Evolutionary conservation across 1,140 invertebrate species (phyloP).

Genomic region (Oncopeltus fasciatus): DNA sequence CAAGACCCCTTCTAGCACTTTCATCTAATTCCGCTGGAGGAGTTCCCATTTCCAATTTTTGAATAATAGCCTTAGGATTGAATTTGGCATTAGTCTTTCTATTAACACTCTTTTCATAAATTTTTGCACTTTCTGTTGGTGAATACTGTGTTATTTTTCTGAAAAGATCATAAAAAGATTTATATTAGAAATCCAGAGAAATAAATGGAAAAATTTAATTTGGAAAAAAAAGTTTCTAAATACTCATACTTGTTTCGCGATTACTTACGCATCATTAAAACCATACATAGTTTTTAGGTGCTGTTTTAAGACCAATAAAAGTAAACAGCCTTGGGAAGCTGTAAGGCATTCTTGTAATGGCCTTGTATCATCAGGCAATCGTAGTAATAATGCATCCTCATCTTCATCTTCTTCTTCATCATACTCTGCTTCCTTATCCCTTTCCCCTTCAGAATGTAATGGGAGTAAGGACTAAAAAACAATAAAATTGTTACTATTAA

Average conservation of each 20-base stretch:
- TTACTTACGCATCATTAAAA: slow-evolving; percentile 68
- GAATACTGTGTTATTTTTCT: slow-evolving; percentile 91
- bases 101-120: slow-evolving; percentile 85
- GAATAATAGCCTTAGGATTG: slow-evolving; percentile 73
- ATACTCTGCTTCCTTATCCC: slow-evolving; percentile 25
- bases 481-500: not conserved
- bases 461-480: slow-evolving; percentile 29
- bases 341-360: slow-evolving; percentile 71
- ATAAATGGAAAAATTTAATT: no score
- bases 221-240: no score
- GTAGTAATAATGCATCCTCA: slow-evolving; percentile 53
- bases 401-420: slow-evolving; percentile 89
- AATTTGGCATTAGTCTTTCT: slow-evolving; percentile 66
- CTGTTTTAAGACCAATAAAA: slow-evolving; percentile 83
- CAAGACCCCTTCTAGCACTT: slow-evolving; percentile 53
- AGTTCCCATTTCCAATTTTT: slow-evolving; percentile 46
- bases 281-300: slow-evolving; percentile 91
- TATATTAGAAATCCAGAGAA: no score
- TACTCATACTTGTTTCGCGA: no score
- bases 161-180: no score
- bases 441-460: slow-evolving; percentile 21
- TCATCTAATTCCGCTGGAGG: slow-evolving; percentile 45
- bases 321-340: slow-evolving; percentile 79
- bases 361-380: slow-evolving; percentile 62
- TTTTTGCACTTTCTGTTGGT: slow-evolving; percentile 84